phyloP scores from a whole-genome alignment of 2,113 vertebrate species.

The Petrocephalus zakoni region DNA sequence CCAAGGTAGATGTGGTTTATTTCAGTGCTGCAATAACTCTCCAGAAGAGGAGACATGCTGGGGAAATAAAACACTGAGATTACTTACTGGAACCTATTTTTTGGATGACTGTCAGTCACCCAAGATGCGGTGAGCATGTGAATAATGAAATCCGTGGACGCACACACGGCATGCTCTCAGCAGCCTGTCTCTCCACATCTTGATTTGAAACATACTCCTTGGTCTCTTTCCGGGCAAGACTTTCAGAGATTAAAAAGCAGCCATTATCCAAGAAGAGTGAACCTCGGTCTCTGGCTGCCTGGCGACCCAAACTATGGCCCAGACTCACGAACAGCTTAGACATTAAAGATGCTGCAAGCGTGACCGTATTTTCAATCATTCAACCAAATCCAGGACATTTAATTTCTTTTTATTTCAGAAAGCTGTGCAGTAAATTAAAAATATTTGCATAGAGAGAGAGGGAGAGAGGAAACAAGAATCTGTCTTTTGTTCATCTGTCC shows the following conservation, averaged over 20 bases:
- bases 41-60: neutral
- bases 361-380: neutral
- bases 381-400: neutral
- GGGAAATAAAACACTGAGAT: slow-evolving; percentile 2
- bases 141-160: slow-evolving; percentile 28
- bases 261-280: neutral
- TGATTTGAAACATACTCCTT: slow-evolving; percentile 20
- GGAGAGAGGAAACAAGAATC: neutral
- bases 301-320: neutral
- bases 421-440: neutral
- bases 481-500: neutral
- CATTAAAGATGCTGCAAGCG: neutral
- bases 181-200: neutral
- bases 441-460: neutral
- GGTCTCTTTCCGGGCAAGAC: slow-evolving; percentile 30
- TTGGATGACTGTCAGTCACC: slow-evolving; percentile 10
- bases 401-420: neutral
- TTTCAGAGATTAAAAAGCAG: slow-evolving; percentile 41
- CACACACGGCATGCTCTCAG: slow-evolving; percentile 16
- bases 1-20: neutral
- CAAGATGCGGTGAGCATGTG: neutral
- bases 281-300: neutral
- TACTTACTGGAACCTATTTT: neutral
- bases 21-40: neutral
- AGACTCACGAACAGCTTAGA: neutral